Percentiles rank a stretch among this genome's conserved stretches.
Evolutionary conservation across 2,888 invertebrate genomes (phyloP).

Genomic region (Habroteleia sp.): DNA sequence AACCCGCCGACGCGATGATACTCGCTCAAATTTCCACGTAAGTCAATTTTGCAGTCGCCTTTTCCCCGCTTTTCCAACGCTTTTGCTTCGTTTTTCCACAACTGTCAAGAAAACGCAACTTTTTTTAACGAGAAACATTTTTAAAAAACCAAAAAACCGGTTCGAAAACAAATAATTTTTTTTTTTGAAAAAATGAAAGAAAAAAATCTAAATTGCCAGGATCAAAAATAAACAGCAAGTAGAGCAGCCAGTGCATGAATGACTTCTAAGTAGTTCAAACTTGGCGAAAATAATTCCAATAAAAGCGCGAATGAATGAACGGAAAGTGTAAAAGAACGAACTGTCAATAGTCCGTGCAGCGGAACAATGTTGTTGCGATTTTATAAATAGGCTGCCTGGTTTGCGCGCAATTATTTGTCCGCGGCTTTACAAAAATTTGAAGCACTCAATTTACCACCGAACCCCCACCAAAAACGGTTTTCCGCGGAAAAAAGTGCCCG

Average conservation of each 20-base stretch:
- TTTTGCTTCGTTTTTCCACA: too few species aligned
- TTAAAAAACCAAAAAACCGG: too few species aligned
- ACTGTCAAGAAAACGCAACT: too few species aligned
- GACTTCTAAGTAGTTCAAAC: constrained; percentile 37
- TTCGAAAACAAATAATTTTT: too few species aligned
- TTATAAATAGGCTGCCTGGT: constrained; percentile 42
- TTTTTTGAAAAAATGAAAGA: too few species aligned
- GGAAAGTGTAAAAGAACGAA: constrained; percentile 39
- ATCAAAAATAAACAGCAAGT: constrained; percentile 31
- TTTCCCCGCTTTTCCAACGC: too few species aligned
- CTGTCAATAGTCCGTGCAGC: constrained; percentile 41
- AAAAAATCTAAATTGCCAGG: too few species aligned
- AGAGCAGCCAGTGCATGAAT: constrained; percentile 3
- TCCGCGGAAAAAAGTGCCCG: too few species aligned
- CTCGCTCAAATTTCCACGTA: constrained; percentile 50
- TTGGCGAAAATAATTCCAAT: constrained; percentile 45
- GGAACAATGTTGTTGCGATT: constrained; percentile 32
- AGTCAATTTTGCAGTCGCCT: too few species aligned
- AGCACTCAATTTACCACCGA: too few species aligned
- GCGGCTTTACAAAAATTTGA: not conserved
- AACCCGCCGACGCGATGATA: constrained; percentile 46
- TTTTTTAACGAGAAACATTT: too few species aligned
- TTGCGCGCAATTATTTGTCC: constrained; percentile 3
- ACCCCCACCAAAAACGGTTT: too few species aligned
- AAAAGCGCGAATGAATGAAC: constrained; percentile 41